phyloP scores from a whole-genome alignment of 2,113 vertebrate species.

The Notiomystis cincta region DNA sequence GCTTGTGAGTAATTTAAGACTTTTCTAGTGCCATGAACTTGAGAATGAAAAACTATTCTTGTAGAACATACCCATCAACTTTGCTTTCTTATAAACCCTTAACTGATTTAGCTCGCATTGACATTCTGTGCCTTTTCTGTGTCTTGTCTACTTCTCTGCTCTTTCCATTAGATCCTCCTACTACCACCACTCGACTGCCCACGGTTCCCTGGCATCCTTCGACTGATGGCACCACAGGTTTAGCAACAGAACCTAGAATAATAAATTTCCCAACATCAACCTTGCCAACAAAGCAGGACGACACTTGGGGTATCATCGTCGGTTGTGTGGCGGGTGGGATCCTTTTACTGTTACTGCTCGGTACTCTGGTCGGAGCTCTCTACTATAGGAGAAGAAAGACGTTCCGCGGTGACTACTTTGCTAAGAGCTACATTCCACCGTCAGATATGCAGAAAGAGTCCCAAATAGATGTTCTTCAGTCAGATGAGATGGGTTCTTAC shows the following conservation, averaged over 20 bases:
- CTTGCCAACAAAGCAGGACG: slow-evolving; percentile 80
- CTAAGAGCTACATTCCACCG: slow-evolving; percentile 95
- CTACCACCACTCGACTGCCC: slow-evolving; percentile 86
- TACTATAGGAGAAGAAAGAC: slow-evolving; percentile 90
- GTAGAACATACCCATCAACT: slow-evolving; percentile 72
- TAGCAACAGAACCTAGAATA: slow-evolving; percentile 78
- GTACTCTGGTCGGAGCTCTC: slow-evolving; percentile 80
- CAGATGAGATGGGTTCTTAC: slow-evolving; percentile 90
- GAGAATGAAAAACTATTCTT: slow-evolving; percentile 82
- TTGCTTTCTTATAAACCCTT: slow-evolving; percentile 80
- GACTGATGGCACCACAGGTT: slow-evolving; percentile 75
- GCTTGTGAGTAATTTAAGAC: background rate
- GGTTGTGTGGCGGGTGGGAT: slow-evolving; percentile 88
- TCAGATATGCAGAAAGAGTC: slow-evolving; percentile 98
- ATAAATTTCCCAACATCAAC: slow-evolving; percentile 83
- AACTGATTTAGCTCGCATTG: slow-evolving; percentile 87
- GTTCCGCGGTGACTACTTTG: slow-evolving; percentile 97
- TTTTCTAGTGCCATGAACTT: background rate
- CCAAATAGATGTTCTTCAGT: slow-evolving; percentile 92
- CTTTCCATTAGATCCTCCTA: slow-evolving; percentile 94
- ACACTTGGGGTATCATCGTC: slow-evolving; percentile 85
- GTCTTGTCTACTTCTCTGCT: slow-evolving; percentile 84
- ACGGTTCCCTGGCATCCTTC: slow-evolving; percentile 81
- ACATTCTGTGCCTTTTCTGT: slow-evolving; percentile 91
- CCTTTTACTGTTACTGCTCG: slow-evolving; percentile 85